Conservation (phyloP, 2,797 vertebrate species). For the Helicolenus hilgendorfi region DNA sequence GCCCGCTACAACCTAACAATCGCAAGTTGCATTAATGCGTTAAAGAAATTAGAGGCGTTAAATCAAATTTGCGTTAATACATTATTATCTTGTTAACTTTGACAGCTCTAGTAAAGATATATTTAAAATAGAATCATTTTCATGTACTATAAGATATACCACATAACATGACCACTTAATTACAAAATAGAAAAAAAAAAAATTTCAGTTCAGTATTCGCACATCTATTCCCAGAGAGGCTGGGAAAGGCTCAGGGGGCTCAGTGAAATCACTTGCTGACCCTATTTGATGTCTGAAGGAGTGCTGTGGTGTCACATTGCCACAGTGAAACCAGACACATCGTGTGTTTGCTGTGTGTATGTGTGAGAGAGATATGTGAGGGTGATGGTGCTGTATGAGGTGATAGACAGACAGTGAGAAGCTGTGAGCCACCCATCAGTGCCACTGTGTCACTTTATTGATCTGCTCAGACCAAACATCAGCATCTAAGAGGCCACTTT, state of each 20-base stretch:
- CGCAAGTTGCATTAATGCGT: no score
- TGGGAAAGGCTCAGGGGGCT: neutral
- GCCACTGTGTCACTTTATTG: conserved; percentile 45
- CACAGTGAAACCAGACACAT: conserved; percentile 47
- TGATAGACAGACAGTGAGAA: conserved; percentile 25
- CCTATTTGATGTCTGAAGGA: conserved; percentile 38
- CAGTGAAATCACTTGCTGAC: conserved; percentile 16
- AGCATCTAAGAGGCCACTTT: conserved; percentile 12
- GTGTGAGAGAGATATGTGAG: conserved; percentile 41
- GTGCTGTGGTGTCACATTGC: conserved; percentile 45
- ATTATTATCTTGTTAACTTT: fast-evolving
- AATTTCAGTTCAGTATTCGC: neutral
- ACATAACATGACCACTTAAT: neutral
- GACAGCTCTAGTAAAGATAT: neutral
- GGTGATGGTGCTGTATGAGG: conserved; percentile 20
- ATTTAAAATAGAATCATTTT: neutral
- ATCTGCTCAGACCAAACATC: conserved; percentile 40
- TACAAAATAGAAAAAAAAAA: neutral
- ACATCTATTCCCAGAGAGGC: neutral
- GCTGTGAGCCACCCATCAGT: conserved; percentile 23
- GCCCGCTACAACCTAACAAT: no score
- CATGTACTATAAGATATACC: neutral
- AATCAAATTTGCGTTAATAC: no score
- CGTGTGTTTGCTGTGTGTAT: conserved; percentile 11
- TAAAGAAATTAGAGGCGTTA: no score